Evolutionary conservation across 2,888 invertebrate genomes (phyloP).

Genomic region (Tinea pellionella): DNA sequence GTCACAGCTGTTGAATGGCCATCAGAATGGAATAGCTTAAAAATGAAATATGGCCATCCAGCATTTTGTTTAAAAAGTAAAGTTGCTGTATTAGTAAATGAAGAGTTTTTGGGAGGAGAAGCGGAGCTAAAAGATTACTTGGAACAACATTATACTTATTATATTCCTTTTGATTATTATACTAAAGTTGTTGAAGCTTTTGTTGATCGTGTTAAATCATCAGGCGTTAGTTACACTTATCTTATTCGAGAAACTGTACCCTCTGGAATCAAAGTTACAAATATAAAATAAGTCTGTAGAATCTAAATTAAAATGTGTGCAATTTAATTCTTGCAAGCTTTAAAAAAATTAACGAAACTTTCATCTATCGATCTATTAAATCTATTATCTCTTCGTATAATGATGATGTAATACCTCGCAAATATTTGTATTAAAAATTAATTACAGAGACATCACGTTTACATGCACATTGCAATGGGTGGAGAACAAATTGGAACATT

Average conservation of each 20-base stretch:
- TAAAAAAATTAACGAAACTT: too few relatives aligned
- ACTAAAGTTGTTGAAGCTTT: constrained; percentile 49
- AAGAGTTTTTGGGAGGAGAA: constrained; percentile 63
- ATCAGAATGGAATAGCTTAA: constrained; percentile 38
- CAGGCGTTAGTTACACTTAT: constrained; percentile 38
- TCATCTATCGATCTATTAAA: too few relatives aligned
- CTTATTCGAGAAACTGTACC: not conserved
- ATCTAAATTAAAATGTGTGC: too few relatives aligned
- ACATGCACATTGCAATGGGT: constrained; percentile 63
- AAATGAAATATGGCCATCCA: constrained; percentile 47
- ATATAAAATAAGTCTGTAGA: too few relatives aligned
- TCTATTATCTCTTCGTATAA: too few relatives aligned
- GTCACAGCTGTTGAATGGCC: constrained; percentile 53
- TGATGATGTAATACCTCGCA: too few relatives aligned
- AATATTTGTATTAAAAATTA: not conserved
- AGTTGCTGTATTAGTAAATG: constrained; percentile 61
- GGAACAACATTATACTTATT: constrained; percentile 49
- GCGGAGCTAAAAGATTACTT: constrained; percentile 53
- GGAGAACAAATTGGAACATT: constrained; percentile 54
- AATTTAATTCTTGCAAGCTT: too few relatives aligned
- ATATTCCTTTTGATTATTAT: constrained; percentile 52
- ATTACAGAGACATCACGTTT: constrained; percentile 69
- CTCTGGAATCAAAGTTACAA: not conserved
- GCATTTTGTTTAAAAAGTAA: constrained; percentile 51
- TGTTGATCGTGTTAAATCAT: constrained; percentile 43